Conservation (phyloP, 2,888 invertebrate species). For the Epinotia nisella region DNA sequence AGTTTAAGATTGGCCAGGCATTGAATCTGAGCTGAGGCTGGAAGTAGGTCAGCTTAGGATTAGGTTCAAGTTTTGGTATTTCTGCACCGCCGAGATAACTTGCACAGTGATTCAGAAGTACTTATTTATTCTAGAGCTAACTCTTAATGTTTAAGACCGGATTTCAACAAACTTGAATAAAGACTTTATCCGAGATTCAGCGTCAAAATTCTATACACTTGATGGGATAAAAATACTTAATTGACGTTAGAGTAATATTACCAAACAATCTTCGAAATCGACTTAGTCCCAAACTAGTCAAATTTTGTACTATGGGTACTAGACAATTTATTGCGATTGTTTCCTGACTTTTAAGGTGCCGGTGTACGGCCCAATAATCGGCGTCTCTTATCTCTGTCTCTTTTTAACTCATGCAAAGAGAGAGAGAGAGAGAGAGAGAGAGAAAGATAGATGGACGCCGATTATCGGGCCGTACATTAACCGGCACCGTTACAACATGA, state of each 20-base stretch:
- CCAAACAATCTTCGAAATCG: no score
- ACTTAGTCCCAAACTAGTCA: no score
- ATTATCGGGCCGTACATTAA: no score
- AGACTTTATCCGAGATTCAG: background rate
- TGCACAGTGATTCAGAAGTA: background rate
- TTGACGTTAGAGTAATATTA: background rate
- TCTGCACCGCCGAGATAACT: background rate
- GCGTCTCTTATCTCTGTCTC: no score
- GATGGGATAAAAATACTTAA: background rate
- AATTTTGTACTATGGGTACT: no score
- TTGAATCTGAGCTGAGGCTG: slow-evolving; percentile 22
- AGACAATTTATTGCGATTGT: no score
- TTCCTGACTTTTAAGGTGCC: no score
- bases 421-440: no score
- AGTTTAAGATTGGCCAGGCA: slow-evolving; percentile 29
- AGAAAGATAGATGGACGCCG: no score
- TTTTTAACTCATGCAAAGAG: no score
- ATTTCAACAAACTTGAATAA: background rate
- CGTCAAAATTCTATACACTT: background rate
- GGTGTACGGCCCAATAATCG: no score
- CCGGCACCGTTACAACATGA: background rate
- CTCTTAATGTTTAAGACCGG: slow-evolving; percentile 1
- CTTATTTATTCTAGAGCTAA: slow-evolving; percentile 16
- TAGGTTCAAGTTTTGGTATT: slow-evolving; percentile 31
- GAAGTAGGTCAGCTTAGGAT: slow-evolving; percentile 33